Base-by-base conservation (phyloP, 2,113 vertebrate species). In the Pachyramphus minor region DNA sequence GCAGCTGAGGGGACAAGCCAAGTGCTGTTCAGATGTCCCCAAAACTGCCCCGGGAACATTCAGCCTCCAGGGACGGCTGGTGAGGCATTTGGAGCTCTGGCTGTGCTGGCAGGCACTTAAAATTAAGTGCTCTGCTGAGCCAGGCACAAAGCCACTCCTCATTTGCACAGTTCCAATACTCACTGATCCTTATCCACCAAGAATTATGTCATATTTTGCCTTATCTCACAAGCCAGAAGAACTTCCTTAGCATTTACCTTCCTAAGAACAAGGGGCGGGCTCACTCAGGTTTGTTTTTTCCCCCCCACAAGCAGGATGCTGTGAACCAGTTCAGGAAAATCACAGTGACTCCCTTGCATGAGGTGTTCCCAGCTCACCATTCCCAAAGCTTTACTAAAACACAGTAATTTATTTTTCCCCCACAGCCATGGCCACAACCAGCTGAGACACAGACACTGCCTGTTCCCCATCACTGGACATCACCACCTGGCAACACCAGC, bases 191-290 rank as follows among this genome's bases (percentile, higher is more conserved):
- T 74, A 80, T 58, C 78, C 75, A 63, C 68, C 67, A 76, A 42
- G 55, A 93, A 80, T 95, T 68, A 87, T 44, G 87, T 82, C 89
- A 74, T 93, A 8, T 52, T 72, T 87, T 60, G 84, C 89, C 84
- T 89, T 96, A 96, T 90, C 89, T 76, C 87, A 31, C 67, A 45
- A 89, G 71, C 89, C 87, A 96, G 52, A 74, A 93, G 49, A 94
- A 87, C 60, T 95, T 91, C 74, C 87, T 87, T 9, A 41, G 55
- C 44, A 37, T 21, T 80, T 42, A 69, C 81, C 86, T 87, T 44
- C 50, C 30, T 15, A 82, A 81, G 35, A 6, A 62, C 71, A 79
- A 83, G 45, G 60, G 45, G 63, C 71, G 85, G 81, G 58, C 78
- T 62, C 37, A 9, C 33, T 59, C 3, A 4, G 37, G 41, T 68